Base-by-base conservation (phyloP, 1,140 invertebrate species). In the Heliconius hermathena region DNA sequence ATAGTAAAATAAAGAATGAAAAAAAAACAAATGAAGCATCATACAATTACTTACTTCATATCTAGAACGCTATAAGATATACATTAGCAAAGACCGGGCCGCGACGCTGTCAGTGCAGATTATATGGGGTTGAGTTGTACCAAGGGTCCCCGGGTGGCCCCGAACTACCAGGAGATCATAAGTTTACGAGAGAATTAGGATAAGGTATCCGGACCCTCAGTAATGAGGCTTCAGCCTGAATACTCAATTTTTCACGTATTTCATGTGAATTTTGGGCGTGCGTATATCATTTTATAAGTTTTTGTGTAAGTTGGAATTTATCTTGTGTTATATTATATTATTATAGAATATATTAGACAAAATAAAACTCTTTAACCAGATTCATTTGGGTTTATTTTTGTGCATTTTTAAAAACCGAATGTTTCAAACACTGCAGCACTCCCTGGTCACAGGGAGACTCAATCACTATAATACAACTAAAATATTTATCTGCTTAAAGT, bases 81-180 rank as follows among this genome's bases (percentile, higher is more conserved):
- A 84, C 81, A 85, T 83, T 83, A 86, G 82, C 84, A 60, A 76
- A 86, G 83, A 82, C 75, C 72, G 81, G 83, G 74, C 78, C 80
- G 85, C 84, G 86, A 83, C 82, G 81, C 83, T 88, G 87, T 88
- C 87, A 89, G 83, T 87, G 83, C 83, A 89, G 87, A 90, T 89
- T 90, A 90, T 88, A 88, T 84, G 87, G 89, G 85, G 87, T 85
- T 85, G 86, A 79, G 85, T 83, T 81, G 76, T 86, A 83, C 79
- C 84, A 89, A 88, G 87, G 87, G 84, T 88, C 89, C 89, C 87
- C 75, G 87, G 88, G 89, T 84, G 79, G 81, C 81, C 74, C 78
- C 70, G 60, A 81, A 81, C 81, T 82, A 76, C 77, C 77, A 73
- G 66, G 77, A 78, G 77, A 79, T 73, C 74, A 66, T 74, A 76